phyloP scores from a whole-genome alignment of 1,140 invertebrate genomes.

The Lineus longissimus region DNA sequence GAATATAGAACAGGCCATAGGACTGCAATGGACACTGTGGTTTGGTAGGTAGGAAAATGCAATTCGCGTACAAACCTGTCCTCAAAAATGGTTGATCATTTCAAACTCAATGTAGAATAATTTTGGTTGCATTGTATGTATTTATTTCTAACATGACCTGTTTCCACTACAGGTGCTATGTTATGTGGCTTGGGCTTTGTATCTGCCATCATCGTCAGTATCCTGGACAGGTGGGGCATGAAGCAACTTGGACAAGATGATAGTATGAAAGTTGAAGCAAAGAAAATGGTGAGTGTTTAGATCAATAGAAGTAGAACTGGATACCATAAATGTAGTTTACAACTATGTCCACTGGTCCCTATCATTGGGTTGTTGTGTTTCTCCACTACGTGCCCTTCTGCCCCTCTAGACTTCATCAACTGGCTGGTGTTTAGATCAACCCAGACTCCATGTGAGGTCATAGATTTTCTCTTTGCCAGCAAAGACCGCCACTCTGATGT shows the following conservation, averaged over 20 bases:
- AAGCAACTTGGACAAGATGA: slow-evolving; percentile 44
- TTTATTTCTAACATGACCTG: neutral
- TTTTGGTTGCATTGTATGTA: neutral
- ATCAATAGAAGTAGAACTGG: neutral
- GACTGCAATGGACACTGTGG: slow-evolving; percentile 52
- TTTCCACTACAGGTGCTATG: slow-evolving; percentile 45
- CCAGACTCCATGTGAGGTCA: too few relatives aligned
- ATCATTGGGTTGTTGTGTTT: too few relatives aligned
- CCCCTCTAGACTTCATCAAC: too few relatives aligned
- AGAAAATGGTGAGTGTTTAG: slow-evolving; percentile 30
- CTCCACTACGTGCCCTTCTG: too few relatives aligned
- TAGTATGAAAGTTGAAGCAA: slow-evolving; percentile 38
- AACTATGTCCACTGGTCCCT: too few relatives aligned
- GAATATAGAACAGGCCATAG: slow-evolving; percentile 43
- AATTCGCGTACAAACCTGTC: too few relatives aligned
- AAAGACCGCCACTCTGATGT: too few relatives aligned
- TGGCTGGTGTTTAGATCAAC: too few relatives aligned
- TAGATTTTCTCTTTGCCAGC: too few relatives aligned
- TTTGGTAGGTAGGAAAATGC: slow-evolving; percentile 47
- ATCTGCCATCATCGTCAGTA: slow-evolving; percentile 49
- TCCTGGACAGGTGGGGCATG: slow-evolving; percentile 49
- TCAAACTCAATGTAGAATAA: too few relatives aligned
- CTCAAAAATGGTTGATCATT: too few relatives aligned
- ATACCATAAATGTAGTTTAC: too few relatives aligned
- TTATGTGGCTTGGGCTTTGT: slow-evolving; percentile 53